phyloP scores from a whole-genome alignment of 2,113 vertebrate species.

The Bungarus multicinctus region DNA sequence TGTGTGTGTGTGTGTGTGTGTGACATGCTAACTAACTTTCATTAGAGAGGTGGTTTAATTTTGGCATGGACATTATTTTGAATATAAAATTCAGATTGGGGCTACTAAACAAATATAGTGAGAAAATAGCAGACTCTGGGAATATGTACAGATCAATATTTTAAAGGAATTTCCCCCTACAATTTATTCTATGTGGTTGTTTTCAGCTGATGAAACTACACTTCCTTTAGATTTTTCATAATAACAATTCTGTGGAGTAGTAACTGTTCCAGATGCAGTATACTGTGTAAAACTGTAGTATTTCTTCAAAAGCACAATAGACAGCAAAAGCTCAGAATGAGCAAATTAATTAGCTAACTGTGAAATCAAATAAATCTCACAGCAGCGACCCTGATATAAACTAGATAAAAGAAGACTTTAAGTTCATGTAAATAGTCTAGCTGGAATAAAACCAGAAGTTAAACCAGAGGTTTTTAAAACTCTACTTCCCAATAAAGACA shows the following conservation, averaged over 20 bases:
- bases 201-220: conserved; percentile 49
- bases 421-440: conserved; percentile 41
- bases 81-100: background rate
- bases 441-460: conserved; percentile 45
- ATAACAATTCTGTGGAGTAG: conserved; percentile 66
- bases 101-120: background rate
- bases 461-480: conserved; percentile 18
- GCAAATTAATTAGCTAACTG: conserved; percentile 72
- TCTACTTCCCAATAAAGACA: conserved; percentile 30
- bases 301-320: conserved; percentile 47
- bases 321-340: conserved; percentile 56
- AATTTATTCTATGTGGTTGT: conserved; percentile 29
- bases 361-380: conserved; percentile 70
- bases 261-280: conserved; percentile 67
- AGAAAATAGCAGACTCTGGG: conserved; percentile 7
- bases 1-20: too few relatives aligned
- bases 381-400: conserved; percentile 60
- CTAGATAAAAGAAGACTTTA: conserved; percentile 52
- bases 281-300: conserved; percentile 63
- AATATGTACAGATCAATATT: conserved; percentile 28
- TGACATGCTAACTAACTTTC: background rate
- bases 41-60: background rate
- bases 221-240: conserved; percentile 64
- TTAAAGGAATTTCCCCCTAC: background rate
- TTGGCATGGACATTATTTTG: background rate